These are phyloP conservation scores for Datnioides undecimradiatus DNA, from an alignment of 2,113 vertebrate genomes.

Conservation along the genomic window DNA sequence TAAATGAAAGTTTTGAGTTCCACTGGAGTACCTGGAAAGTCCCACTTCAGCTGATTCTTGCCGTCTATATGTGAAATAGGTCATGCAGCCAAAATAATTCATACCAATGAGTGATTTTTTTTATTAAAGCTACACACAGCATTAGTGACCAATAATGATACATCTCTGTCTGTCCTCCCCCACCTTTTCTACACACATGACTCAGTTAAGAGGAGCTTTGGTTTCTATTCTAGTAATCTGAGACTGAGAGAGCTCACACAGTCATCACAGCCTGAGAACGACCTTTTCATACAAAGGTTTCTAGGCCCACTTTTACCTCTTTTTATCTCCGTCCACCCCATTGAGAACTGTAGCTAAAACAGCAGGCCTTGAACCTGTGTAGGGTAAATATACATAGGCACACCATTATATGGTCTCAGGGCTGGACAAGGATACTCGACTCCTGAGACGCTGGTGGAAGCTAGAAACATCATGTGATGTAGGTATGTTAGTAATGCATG, in stretches of 20 bases:
- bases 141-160: too few relatives aligned
- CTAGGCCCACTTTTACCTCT: not conserved
- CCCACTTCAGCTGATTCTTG: not conserved
- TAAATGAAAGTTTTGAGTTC: not conserved
- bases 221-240: not conserved
- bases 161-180: too few relatives aligned
- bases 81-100: not conserved
- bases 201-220: not conserved
- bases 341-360: not conserved
- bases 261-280: not conserved
- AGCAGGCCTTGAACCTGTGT: not conserved
- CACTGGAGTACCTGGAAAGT: not conserved
- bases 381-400: not conserved
- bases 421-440: too few relatives aligned
- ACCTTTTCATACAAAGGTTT: not conserved
- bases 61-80: not conserved
- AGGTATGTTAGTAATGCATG: not conserved
- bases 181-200: not conserved
- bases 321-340: not conserved
- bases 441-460: not conserved
- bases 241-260: not conserved
- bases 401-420: not conserved
- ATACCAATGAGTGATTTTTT: not conserved
- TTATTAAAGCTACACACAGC: not conserved
- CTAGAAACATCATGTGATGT: too few relatives aligned